Evolutionary conservation across 2,888 invertebrate species (phyloP), one percentile per base, ranked within the genome.

Genomic region (Rhingia rostrata): DNA sequence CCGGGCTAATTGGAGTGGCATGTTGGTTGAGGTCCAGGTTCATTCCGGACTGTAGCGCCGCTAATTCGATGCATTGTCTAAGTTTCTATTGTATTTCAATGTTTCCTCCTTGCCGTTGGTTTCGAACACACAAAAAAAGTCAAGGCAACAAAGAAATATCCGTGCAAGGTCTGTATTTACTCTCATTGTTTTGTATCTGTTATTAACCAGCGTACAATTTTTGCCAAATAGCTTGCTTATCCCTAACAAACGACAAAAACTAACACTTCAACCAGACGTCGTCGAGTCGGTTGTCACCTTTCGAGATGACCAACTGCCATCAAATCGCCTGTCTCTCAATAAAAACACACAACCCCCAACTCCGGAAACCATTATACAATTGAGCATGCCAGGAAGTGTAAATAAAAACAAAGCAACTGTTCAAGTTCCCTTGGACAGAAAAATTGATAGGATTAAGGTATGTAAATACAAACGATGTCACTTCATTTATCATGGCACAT

Each of bases 381-480:
- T n/a, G 51, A 32, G 30, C 61, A 53, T 39, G 56, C 37, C 43
- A 47, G 41, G 35, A 58, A 53, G 33, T 49, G 22, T 22, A 22
- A 72, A 67, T 5, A 54, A 33, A 54, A 82, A 66, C 54, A 82
- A 78, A 67, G 61, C 80, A 80, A 80, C 69, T 74, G 69, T 67
- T 74, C 60, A 10, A 73, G 60, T 80, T 84, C 80, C 84, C 74
- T 75, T 80, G 74, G 70, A 47, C 84, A 75, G 74, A 84, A 80
- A 84, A 84, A 84, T 80, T 84, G 69, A 80, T 75, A 61, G 80
- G 84, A 84, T 84, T 84, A 80, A 66, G 80, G 69, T 84, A 84
- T 80, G 84, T 84, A 80, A 80, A 84, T 80, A 80, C 61, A 4
- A 74, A 74, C 45, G 69, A 80, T 80, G 80, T 80, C 84, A 84